phyloP scores from a whole-genome alignment of 2,888 invertebrate genomes.

The Zygothrica quintamaculata region DNA sequence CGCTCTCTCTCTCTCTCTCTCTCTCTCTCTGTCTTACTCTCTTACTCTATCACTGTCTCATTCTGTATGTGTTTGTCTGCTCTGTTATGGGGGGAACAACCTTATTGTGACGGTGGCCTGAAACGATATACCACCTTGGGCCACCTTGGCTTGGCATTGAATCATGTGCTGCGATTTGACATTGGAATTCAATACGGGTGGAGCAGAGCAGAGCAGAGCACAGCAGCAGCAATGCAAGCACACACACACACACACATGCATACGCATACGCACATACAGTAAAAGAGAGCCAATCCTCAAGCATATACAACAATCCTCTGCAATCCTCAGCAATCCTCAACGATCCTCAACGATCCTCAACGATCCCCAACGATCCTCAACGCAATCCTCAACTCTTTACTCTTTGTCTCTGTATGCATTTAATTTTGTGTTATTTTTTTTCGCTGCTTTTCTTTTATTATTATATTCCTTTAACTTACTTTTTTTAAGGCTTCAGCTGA shows the following conservation, averaged over 20 bases:
- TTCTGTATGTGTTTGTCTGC: neutral
- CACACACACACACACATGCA: slow-evolving; percentile 5
- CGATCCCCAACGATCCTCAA: slow-evolving; percentile 24
- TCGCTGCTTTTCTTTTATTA: slow-evolving; percentile 12
- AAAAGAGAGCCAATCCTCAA: neutral
- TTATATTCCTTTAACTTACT: slow-evolving; percentile 21
- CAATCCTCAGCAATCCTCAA: slow-evolving; percentile 22
- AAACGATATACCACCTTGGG: slow-evolving; percentile 50
- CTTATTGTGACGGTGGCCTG: slow-evolving; percentile 16
- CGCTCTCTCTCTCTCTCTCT: neutral
- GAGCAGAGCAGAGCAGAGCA: slow-evolving; percentile 37
- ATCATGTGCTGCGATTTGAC: slow-evolving; percentile 74
- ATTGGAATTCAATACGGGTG: slow-evolving; percentile 78
- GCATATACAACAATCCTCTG: slow-evolving; percentile 21
- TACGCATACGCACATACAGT: slow-evolving; percentile 1
- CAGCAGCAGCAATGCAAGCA: neutral
- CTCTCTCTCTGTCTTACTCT: neutral
- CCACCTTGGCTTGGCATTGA: slow-evolving; percentile 67
- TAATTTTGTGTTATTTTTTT: slow-evolving; percentile 7
- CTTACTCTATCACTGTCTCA: neutral
- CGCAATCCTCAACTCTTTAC: slow-evolving; percentile 10
- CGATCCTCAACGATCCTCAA: slow-evolving; percentile 41
- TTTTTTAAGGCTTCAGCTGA: slow-evolving; percentile 45
- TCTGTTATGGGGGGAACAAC: neutral
- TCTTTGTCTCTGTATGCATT: neutral